Evolutionary conservation across 2,797 vertebrate species (phyloP).

Genomic region (Otolemur crassicaudatus): DNA sequence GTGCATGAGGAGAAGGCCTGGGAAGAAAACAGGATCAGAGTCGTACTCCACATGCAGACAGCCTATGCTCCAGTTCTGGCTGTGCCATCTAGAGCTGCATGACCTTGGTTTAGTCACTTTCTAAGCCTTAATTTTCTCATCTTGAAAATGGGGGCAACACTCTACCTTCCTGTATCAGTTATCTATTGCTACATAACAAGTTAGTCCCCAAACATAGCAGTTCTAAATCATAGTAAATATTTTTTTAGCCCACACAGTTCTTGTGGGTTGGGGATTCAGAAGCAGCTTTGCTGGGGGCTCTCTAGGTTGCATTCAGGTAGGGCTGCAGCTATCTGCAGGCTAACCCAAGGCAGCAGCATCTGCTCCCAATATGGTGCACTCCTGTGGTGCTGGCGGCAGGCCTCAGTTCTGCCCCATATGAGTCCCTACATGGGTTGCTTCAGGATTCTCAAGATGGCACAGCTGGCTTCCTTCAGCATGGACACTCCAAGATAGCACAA

Average conservation of each 20-base stretch:
- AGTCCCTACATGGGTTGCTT: neutral
- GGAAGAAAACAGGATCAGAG: neutral
- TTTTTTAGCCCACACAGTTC: neutral
- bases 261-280: neutral
- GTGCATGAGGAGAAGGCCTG: rapidly evolving
- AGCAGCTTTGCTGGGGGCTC: neutral
- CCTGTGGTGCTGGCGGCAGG: neutral
- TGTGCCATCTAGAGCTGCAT: neutral
- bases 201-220: neutral
- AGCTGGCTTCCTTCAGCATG: neutral
- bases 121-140: neutral
- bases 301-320: no score
- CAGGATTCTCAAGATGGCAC: no score
- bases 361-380: neutral
- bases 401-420: neutral
- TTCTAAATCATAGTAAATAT: neutral
- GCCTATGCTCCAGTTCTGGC: no score
- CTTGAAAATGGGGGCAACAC: neutral
- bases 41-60: no score
- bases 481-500: neutral
- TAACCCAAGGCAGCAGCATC: neutral
- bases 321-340: neutral
- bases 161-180: neutral
- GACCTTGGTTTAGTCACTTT: neutral
- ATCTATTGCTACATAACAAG: neutral